phyloP scores from a whole-genome alignment of 2,113 vertebrate species.

The Pteruthius melanotis region DNA sequence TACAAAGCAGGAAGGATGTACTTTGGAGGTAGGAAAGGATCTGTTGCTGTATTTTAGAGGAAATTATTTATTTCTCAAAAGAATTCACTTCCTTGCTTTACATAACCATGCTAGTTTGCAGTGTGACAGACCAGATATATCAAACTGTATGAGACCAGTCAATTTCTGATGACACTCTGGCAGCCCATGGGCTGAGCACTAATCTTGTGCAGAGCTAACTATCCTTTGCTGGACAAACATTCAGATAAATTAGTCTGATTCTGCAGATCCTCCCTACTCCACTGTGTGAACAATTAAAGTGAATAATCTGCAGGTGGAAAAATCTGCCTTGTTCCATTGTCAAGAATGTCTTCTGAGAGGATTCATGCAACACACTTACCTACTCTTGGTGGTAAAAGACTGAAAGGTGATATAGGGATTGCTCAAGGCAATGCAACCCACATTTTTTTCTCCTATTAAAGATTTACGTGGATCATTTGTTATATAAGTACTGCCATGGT shows the following conservation, averaged over 20 bases:
- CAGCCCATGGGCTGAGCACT: neutral
- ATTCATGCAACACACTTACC: neutral
- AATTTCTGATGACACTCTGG: neutral
- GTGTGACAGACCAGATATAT: neutral
- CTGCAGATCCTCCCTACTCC: neutral
- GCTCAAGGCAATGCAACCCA: neutral
- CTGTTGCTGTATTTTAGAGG: neutral
- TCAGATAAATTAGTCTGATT: neutral
- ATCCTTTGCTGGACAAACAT: neutral
- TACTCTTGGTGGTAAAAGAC: neutral
- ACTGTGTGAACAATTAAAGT: neutral
- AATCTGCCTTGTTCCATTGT: neutral
- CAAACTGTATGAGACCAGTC: neutral
- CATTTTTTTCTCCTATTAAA: neutral
- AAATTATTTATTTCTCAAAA: constrained; percentile 1
- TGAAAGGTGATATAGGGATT: neutral
- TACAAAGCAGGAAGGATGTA: neutral
- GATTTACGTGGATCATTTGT: neutral
- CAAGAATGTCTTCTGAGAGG: neutral
- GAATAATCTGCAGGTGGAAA: neutral
- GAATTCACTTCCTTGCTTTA: neutral
- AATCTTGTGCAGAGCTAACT: neutral
- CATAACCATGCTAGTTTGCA: neutral
- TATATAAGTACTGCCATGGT: neutral
- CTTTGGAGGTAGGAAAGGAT: neutral